Conservation (phyloP, 2,888 invertebrate species). For the Tipula unca region DNA sequence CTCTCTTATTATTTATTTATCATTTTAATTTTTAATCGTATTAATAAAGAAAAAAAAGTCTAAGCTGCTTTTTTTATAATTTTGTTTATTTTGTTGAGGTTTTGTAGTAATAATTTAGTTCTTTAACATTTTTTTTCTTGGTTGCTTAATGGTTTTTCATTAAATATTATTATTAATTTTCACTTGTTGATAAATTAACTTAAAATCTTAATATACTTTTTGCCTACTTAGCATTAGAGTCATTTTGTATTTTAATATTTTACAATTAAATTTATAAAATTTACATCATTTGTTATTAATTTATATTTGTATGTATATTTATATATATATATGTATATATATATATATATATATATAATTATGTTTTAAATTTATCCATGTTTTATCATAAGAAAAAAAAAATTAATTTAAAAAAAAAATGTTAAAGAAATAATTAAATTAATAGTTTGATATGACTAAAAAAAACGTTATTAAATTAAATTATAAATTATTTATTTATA, state of each 20-base stretch:
- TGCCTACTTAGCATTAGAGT: slow-evolving; percentile 4
- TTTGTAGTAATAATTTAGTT: background rate
- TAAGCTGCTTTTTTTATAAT: background rate
- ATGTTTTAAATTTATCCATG: background rate
- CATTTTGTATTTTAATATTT: background rate
- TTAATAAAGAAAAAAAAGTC: background rate
- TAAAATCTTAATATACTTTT: background rate
- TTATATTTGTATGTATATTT: background rate
- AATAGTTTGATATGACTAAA: slow-evolving; percentile 3
- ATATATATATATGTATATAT: background rate
- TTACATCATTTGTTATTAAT: background rate
- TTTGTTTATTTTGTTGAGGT: background rate
- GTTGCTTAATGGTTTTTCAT: background rate
- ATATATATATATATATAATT: background rate
- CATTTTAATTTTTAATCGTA: background rate
- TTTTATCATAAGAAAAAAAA: background rate
- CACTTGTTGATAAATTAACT: background rate
- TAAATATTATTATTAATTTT: background rate
- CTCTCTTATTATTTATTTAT: background rate
- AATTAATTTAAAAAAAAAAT: background rate
- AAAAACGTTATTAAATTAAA: background rate
- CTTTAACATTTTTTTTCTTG: background rate
- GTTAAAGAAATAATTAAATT: background rate
- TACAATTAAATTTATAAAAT: background rate
- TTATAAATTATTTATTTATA: background rate